Percentiles rank a stretch among this genome's conserved stretches.
Evolutionary conservation across 2,888 invertebrate species (phyloP).

Genomic region (Cantharis rustica): DNA sequence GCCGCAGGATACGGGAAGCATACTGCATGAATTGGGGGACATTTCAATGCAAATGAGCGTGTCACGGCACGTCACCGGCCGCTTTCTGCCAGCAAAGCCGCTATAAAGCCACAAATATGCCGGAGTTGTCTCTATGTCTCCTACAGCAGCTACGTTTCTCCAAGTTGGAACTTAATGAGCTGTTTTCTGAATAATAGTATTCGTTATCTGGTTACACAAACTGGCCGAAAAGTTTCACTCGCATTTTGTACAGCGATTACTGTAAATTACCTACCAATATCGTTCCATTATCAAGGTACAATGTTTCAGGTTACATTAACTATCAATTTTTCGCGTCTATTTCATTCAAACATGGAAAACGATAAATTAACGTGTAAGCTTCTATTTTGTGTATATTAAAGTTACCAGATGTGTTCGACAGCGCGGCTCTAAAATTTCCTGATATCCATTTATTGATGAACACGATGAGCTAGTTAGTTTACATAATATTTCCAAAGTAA

Average conservation of each 20-base stretch:
- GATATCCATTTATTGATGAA: slow-evolving; percentile 1
- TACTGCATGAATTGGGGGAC: slow-evolving; percentile 46
- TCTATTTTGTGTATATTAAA: slow-evolving; percentile 30
- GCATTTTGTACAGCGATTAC: slow-evolving; percentile 15
- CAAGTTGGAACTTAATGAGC: slow-evolving; percentile 31
- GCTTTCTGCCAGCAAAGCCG: slow-evolving; percentile 42
- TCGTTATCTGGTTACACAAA: slow-evolving; percentile 26
- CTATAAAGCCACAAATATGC: slow-evolving; percentile 42
- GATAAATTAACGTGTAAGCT: slow-evolving; percentile 25
- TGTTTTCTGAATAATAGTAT: slow-evolving; percentile 32
- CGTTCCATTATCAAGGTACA: background rate
- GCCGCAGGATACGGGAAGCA: slow-evolving; percentile 39
- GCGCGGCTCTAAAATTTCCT: slow-evolving; percentile 14
- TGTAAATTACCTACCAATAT: background rate
- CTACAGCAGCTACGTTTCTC: slow-evolving; percentile 25
- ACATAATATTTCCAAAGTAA: background rate
- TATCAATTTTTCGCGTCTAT: slow-evolving; percentile 3
- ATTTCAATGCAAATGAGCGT: slow-evolving; percentile 49
- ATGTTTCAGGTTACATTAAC: background rate
- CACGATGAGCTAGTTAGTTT: background rate
- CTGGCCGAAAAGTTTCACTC: slow-evolving; percentile 25
- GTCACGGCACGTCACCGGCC: slow-evolving; percentile 45
- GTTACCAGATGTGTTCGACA: slow-evolving; percentile 36
- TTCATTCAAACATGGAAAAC: slow-evolving; percentile 14
- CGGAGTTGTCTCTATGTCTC: slow-evolving; percentile 33